Evolutionary conservation across 2,113 vertebrate genomes (phyloP).

Genomic region (Sus scrofa): DNA sequence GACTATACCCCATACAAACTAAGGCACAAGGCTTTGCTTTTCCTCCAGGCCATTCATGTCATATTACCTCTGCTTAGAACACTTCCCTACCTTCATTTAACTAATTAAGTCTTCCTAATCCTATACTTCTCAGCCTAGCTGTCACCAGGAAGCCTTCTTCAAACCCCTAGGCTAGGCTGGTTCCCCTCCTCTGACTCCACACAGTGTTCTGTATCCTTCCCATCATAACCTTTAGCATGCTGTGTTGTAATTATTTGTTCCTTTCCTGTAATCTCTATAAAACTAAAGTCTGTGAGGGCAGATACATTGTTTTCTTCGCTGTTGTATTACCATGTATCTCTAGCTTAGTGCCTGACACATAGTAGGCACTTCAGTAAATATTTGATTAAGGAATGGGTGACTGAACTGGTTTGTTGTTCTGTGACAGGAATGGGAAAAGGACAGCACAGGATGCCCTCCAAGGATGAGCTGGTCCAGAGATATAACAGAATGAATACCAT

Average conservation of each 20-base stretch:
- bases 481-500: conserved; percentile 99
- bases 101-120: not conserved
- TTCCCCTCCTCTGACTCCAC: not conserved
- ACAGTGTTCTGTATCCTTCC: not conserved
- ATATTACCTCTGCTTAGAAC: not conserved
- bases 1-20: not conserved
- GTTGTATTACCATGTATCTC: not conserved
- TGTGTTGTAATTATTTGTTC: conserved; percentile 32
- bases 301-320: conserved; percentile 6
- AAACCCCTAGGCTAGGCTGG: not conserved
- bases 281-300: conserved; percentile 39
- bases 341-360: not conserved
- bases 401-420: conserved; percentile 63
- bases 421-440: conserved; percentile 98
- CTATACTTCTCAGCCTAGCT: not conserved
- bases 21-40: not conserved
- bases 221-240: not conserved
- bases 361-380: not conserved
- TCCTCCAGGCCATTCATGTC: not conserved
- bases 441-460: conserved; percentile 99
- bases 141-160: not conserved
- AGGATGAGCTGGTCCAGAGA: conserved; percentile 98
- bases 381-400: not conserved
- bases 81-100: not conserved
- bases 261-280: conserved; percentile 36